Percentiles rank a stretch among this genome's conserved stretches.
Evolutionary conservation across 2,113 vertebrate species (phyloP).

Genomic region (Pachyramphus minor): DNA sequence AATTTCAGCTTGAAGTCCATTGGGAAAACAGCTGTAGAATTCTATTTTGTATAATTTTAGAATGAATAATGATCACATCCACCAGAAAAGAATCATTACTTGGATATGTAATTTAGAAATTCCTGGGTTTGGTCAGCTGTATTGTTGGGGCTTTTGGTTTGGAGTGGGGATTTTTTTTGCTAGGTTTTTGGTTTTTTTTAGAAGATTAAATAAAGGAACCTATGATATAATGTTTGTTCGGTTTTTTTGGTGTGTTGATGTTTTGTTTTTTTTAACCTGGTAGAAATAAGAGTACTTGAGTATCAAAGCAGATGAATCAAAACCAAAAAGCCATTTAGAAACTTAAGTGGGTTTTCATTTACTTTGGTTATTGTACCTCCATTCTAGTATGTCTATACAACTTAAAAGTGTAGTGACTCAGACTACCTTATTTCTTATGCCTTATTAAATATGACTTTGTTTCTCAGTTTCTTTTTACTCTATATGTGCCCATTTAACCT

Average conservation of each 20-base stretch:
- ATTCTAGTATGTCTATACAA: not conserved
- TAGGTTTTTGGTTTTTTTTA: not conserved
- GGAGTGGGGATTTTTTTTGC: not conserved
- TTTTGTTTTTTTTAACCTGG: too few species aligned
- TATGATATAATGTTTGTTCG: not conserved
- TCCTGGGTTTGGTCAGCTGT: not conserved
- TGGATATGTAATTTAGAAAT: not conserved
- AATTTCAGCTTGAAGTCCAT: not conserved
- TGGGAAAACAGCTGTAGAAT: not conserved
- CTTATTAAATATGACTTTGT: not conserved
- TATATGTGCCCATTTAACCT: not conserved
- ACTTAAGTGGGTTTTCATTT: not conserved
- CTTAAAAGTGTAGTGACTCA: not conserved
- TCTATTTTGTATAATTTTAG: not conserved
- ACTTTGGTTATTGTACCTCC: not conserved
- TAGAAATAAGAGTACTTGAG: not conserved
- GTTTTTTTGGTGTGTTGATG: not conserved
- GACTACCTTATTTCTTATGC: not conserved
- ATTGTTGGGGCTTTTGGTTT: not conserved
- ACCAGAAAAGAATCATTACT: not conserved
- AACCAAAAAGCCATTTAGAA: not conserved
- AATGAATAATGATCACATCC: not conserved
- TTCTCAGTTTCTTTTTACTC: not conserved
- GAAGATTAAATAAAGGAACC: not conserved
- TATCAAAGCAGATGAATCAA: not conserved